A percentile compares a stretch with the other conserved stretches of the same genome.
Evolutionary conservation across 1,140 invertebrate genomes (phyloP).

Genomic region (Phortica variegata): DNA sequence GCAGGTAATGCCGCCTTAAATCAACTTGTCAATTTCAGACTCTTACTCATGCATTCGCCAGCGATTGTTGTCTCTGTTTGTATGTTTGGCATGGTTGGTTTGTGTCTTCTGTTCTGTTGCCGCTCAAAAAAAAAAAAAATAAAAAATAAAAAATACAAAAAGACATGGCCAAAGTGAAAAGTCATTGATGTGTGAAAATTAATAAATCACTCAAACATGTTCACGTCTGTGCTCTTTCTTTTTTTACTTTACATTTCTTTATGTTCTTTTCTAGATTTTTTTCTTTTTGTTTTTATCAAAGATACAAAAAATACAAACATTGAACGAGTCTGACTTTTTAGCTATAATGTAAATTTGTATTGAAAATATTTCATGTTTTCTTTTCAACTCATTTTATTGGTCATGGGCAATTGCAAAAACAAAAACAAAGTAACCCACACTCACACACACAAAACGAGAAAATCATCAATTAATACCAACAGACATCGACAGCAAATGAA

Average conservation of each 20-base stretch:
- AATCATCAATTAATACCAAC: conserved; percentile 3
- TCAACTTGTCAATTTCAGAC: conserved; percentile 17
- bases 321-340: not conserved
- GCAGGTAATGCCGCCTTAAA: conserved; percentile 11
- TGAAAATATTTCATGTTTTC: no score
- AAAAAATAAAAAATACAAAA: no score
- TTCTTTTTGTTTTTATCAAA: not conserved
- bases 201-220: conserved; percentile 13
- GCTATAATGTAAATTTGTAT: no score
- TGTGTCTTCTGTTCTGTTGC: no score
- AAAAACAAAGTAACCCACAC: not conserved
- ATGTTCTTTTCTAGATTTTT: conserved; percentile 3
- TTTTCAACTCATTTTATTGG: conserved; percentile 2
- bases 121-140: no score
- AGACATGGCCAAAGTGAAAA: conserved; percentile 10
- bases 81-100: not conserved
- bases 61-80: not conserved
- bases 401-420: not conserved
- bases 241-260: conserved; percentile 2
- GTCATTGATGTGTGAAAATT: conserved; percentile 19
- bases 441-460: not conserved
- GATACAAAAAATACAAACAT: not conserved
- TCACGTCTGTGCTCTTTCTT: no score
- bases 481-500: conserved; percentile 4
- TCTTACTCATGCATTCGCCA: not conserved